Base-by-base conservation (phyloP, 2,113 vertebrate genomes). In the Pipra filicauda region DNA sequence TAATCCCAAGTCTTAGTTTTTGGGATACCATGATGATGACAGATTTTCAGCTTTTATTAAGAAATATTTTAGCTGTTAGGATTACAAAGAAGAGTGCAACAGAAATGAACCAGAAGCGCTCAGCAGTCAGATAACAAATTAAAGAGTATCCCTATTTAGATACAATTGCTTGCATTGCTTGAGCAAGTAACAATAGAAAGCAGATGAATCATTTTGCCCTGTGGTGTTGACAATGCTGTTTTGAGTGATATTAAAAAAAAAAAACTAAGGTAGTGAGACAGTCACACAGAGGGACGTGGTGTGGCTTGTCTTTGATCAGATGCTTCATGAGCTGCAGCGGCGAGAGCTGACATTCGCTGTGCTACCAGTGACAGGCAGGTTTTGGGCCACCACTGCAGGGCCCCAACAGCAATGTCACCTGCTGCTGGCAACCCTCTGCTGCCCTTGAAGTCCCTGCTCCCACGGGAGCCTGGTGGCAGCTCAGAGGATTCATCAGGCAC, bases 281-380 rank as follows among this genome's bases (percentile, higher is more conserved):
- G 55, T 18, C 1, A 0, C n/a, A 22, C 3, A 67, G 75, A 79
- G 61, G 30, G 48, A 23, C 4, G 5, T 0, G 4, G 39, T 23
- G 19, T 28, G 4, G 3, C 2, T 2, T 33, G 22, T 7, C 39
- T 59, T 8, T 27, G 59, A 49, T 11, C 1, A 2, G 49, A 43
- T 4, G 10, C 23, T 46, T 15, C 3, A 5, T 5, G 10, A 81
- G 26, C 28, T 37, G 62, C 41, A 15, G 55, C 0, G 0, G 31
- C 2, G 0, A 3, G 22, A 69, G 21, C 43, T n/a, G n/a, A 5
- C 33, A 41, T n/a, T n/a, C 26, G 49, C 66, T 19, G 31, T 2
- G 3, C 19, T 43, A 46, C 21, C 44, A 51, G 15, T 0, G 12
- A 57, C 8, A 11, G 27, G 55, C 30, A 44, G 33, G 48, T 66